phyloP scores from a whole-genome alignment of 2,888 invertebrate genomes.

The Leptopilina myrica region DNA sequence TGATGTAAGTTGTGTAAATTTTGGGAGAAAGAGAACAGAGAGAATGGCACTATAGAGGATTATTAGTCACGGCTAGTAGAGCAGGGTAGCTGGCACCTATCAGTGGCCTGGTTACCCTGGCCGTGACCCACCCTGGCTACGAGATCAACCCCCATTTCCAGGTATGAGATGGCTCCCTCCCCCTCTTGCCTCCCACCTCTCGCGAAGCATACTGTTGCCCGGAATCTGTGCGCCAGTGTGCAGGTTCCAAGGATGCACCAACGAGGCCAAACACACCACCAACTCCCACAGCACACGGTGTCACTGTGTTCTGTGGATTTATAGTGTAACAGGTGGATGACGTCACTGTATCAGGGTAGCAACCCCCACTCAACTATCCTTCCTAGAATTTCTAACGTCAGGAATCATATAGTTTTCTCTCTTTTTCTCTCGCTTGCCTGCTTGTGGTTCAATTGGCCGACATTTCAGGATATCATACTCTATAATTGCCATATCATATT shows the following conservation, averaged over 20 bases:
- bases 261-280: slow-evolving; percentile 50
- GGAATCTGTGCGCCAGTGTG: slow-evolving; percentile 60
- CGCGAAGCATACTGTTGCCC: slow-evolving; percentile 41
- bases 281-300: slow-evolving; percentile 38
- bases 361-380: slow-evolving; percentile 46
- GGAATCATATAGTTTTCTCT: not conserved
- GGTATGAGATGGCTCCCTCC: slow-evolving; percentile 44
- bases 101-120: slow-evolving; percentile 74
- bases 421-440: not conserved
- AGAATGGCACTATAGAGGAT: not conserved
- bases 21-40: not conserved
- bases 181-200: slow-evolving; percentile 2
- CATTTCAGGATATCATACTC: not conserved
- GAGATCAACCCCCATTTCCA: slow-evolving; percentile 54
- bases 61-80: slow-evolving; percentile 26
- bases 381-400: slow-evolving; percentile 1
- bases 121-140: slow-evolving; percentile 72
- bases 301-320: slow-evolving; percentile 49
- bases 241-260: slow-evolving; percentile 54
- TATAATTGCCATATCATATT: too few relatives aligned
- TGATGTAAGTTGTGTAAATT: not conserved
- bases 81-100: slow-evolving; percentile 41
- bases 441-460: slow-evolving; percentile 13
- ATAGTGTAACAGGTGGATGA: slow-evolving; percentile 75
- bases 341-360: slow-evolving; percentile 63